Evolutionary conservation across 1,140 invertebrate genomes (phyloP), one percentile per base, ranked within the genome.

Genomic region (Contarinia nasturtii): DNA sequence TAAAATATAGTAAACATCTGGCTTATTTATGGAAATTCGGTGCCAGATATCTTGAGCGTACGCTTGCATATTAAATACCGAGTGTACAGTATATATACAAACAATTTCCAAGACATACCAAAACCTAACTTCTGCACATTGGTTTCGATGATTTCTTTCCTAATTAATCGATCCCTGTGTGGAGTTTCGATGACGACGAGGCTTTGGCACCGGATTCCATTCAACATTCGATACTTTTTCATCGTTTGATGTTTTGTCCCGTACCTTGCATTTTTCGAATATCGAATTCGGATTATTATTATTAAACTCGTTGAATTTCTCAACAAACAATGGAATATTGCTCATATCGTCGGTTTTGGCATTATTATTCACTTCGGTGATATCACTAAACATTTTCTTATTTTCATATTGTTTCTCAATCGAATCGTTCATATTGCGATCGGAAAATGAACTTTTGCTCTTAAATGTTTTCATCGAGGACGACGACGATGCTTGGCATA

Each of bases 121-220:
- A n/a, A n/a, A n/a, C n/a, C n/a, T n/a, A n/a, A n/a, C n/a, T n/a
- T n/a, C n/a, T n/a, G n/a, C n/a, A n/a, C n/a, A n/a, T n/a, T n/a
- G n/a, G n/a, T n/a, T n/a, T 27, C 3, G 27, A 3, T 27, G 27
- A 27, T 27, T 27, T 27, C 3, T 27, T 27, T 27, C 4, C 10
- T 10, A 27, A 10, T 27, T 27, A 27, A 27, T 27, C 27, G 27
- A 27, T 43, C 18, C 41, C 5, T 43, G n/a, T 43, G 41, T 20
- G 7, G 18, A 33, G 22, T 44, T 22, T 44, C 43, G 20, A 33
- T 11, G 21, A 7, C 43, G 20, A 14, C 43, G 20, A 41, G 61
- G 61, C 22, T 63, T 63, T 18, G 61, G 61, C 10, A 63, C 44
- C 15, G 61, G 61, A 53, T 63, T 63, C 61, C 61, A 63, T 54